Base-by-base conservation (phyloP, 2,113 vertebrate species). In the Platysternon megacephalum region DNA sequence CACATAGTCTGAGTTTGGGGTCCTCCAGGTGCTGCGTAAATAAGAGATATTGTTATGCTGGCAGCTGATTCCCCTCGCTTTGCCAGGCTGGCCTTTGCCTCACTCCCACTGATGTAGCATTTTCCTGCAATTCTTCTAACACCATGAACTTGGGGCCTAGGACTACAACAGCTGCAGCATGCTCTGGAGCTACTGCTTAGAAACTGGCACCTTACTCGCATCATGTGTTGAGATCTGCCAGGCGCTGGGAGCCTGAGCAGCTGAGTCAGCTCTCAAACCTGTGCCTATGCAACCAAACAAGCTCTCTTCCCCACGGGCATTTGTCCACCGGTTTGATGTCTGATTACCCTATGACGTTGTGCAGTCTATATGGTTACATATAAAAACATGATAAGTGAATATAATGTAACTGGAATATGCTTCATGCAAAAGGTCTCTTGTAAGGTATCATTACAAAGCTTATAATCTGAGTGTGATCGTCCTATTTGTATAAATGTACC, bases 181-280 rank as follows among this genome's bases (percentile, higher is more conserved):
- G 42, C 12, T 76, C 39, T 76, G 42, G 42, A 44, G 24, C 39
- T 22, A 24, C 52, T 61, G 49, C 56, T 83, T 49, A 76, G 49
- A 61, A 81, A 21, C 26, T 46, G 52, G 35, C 48, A 55, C 2
- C n/a, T 84, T 12, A 3, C 0, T 12, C 11, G 8, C 22, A 61
- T 3, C 28, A 14, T 0, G 0, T 0, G 0, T 42, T 2, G 1
- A 0, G n/a, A 82, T 21, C 28, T 48, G 24, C 6, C 0, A 0
- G 49, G 0, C 42, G 44, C 39, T 2, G 1, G 44, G 28, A 82
- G 65, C 16, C 35, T 17, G 35, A n/a, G 22, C 39, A 44, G 72
- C 21, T 12, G 22, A 44, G 72, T 76, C 72, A 44, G 72, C 42
- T 76, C 72, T 44, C 21, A 42, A 76, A 44, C 42, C 72, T 42